phyloP scores from a whole-genome alignment of 2,888 invertebrate species.

The Athrips mouffetella region DNA sequence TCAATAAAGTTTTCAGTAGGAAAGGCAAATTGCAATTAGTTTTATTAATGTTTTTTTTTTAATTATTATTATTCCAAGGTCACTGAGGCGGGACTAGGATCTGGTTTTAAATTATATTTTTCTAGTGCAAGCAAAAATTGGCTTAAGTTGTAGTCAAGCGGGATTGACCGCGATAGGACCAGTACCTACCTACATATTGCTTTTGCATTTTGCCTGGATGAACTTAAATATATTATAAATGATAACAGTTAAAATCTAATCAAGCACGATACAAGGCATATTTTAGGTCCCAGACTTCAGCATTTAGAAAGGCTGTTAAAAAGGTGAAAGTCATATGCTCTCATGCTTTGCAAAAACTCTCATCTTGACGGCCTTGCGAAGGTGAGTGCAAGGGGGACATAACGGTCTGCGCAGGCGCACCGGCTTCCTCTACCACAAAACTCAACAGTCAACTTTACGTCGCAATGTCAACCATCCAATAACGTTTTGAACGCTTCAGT shows the following conservation, averaged over 20 bases:
- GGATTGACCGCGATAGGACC: too few species aligned
- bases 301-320: constrained; percentile 71
- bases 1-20: too few species aligned
- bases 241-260: neutral
- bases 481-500: neutral
- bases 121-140: too few species aligned
- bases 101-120: too few species aligned
- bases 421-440: constrained; percentile 27
- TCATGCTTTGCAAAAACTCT: constrained; percentile 72
- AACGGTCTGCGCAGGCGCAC: constrained; percentile 62
- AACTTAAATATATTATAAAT: neutral
- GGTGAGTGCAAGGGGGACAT: constrained; percentile 75
- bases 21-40: too few species aligned
- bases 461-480: constrained; percentile 4
- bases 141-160: too few species aligned
- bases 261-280: neutral
- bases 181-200: too few species aligned
- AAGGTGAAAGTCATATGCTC: constrained; percentile 76
- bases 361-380: constrained; percentile 76
- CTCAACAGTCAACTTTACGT: constrained; percentile 13
- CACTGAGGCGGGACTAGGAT: too few species aligned
- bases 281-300: constrained; percentile 38
- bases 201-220: neutral
- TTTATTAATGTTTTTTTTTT: too few species aligned
- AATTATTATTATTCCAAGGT: too few species aligned